Conservation (phyloP, 2,113 vertebrate genomes). For the Struthio camelus region DNA sequence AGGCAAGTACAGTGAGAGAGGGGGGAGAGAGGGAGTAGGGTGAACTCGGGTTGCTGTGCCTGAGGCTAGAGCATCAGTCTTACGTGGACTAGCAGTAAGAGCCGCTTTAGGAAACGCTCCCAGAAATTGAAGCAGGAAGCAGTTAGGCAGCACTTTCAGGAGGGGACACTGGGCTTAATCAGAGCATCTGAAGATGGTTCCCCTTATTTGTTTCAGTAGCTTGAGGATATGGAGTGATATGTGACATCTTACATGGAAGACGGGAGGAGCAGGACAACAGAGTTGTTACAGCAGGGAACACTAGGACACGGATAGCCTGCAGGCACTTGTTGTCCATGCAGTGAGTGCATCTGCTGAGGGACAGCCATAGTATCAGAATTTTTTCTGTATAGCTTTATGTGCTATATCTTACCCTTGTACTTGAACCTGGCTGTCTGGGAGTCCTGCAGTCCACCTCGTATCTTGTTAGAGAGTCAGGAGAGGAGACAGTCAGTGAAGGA, state of each 20-base stretch:
- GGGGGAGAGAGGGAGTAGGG: conserved; percentile 9
- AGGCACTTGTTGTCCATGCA: background rate
- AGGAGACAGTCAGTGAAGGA: background rate
- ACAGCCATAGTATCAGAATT: background rate
- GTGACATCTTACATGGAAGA: background rate
- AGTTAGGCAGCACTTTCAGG: background rate
- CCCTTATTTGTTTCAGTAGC: background rate
- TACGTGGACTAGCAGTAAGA: background rate
- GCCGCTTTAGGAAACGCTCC: background rate
- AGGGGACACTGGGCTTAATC: background rate
- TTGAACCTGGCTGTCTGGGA: background rate
- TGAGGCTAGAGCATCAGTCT: background rate
- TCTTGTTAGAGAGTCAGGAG: background rate
- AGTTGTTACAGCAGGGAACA: background rate
- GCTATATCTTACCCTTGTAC: background rate
- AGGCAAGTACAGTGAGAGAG: conserved; percentile 5
- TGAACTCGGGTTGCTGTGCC: background rate
- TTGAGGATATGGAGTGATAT: background rate
- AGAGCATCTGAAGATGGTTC: background rate
- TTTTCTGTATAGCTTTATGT: background rate
- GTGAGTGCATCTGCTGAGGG: background rate
- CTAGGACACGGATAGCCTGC: background rate
- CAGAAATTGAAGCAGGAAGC: background rate
- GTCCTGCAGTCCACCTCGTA: background rate
- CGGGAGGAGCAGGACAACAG: background rate